Evolutionary conservation across 2,113 vertebrate genomes (phyloP).

Genomic region (Paedocypris sp.): DNA sequence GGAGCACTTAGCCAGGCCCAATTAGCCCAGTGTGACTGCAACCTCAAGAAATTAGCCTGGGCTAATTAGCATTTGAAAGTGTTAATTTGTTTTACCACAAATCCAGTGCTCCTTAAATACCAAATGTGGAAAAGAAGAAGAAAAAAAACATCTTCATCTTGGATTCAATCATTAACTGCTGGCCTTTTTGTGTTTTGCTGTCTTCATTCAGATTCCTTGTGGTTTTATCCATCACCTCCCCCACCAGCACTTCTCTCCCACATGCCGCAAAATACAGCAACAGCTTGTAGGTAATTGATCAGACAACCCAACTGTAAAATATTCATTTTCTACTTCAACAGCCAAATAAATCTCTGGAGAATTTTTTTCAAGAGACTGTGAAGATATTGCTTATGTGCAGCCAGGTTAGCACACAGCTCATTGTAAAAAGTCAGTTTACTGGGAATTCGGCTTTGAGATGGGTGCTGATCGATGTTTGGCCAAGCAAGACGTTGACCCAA

Average conservation of each 20-base stretch:
- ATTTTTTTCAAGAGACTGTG: conserved; percentile 64
- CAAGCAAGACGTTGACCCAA: background rate
- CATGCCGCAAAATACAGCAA: conserved; percentile 88
- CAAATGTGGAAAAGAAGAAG: background rate
- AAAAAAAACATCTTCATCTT: conserved; percentile 47
- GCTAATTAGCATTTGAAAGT: conserved; percentile 69
- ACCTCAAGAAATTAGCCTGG: conserved; percentile 69
- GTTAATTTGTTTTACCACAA: conserved; percentile 76
- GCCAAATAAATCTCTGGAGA: conserved; percentile 97
- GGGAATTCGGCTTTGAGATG: conserved; percentile 25
- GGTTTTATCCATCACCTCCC: conserved; percentile 79
- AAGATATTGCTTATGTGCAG: conserved; percentile 97
- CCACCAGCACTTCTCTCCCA: conserved; percentile 73
- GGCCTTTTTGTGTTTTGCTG: conserved; percentile 54
- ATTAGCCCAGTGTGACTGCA: conserved; percentile 65
- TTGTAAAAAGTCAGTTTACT: conserved; percentile 84
- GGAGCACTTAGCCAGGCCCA: conserved; percentile 60
- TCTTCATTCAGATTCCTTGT: conserved; percentile 67
- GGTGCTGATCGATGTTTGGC: conserved; percentile 21
- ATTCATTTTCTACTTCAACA: conserved; percentile 99
- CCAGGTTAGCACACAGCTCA: conserved; percentile 69
- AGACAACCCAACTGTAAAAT: conserved; percentile 99
- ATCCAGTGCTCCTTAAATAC: conserved; percentile 54
- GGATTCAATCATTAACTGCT: conserved; percentile 61
- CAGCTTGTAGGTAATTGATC: conserved; percentile 99